A percentile compares a stretch with the other conserved stretches of the same genome.
Conservation (phyloP, 30 jellyfish, hydroid and myxozoan species). For the Morbakka virulenta region DNA sequence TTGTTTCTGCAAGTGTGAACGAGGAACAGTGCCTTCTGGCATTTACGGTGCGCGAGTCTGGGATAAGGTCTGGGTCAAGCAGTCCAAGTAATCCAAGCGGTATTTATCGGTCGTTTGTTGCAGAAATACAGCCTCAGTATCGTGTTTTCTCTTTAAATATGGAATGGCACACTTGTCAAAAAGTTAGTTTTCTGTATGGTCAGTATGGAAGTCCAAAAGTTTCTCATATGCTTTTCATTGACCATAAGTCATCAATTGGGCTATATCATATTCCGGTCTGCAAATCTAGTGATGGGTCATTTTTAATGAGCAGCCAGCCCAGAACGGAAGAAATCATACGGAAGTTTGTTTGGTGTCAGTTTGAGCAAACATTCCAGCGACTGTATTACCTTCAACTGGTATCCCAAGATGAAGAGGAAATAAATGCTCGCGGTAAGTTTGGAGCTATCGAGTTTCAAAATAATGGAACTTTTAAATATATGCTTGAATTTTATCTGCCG, state of each 20-base stretch:
- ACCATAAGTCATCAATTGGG: slow-evolving; percentile 78
- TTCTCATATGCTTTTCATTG: slow-evolving; percentile 52
- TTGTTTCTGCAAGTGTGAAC: slow-evolving; percentile 73
- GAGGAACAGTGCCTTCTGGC: slow-evolving; percentile 56
- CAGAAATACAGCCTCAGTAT: slow-evolving; percentile 80
- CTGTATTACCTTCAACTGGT: slow-evolving; percentile 55
- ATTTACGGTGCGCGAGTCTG: slow-evolving; percentile 59
- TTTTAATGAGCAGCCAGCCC: slow-evolving; percentile 71
- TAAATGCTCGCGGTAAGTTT: slow-evolving; percentile 47
- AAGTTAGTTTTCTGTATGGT: slow-evolving; percentile 67
- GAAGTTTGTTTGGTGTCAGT: slow-evolving; percentile 76
- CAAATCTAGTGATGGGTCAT: slow-evolving; percentile 62
- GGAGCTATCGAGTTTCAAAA: slow-evolving; percentile 61
- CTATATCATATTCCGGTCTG: slow-evolving; percentile 71
- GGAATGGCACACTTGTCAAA: slow-evolving; percentile 83
- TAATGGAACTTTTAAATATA: slow-evolving; percentile 54
- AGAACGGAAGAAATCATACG: slow-evolving; percentile 67
- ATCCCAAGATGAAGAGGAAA: slow-evolving; percentile 76
- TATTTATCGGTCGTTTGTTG: slow-evolving; percentile 66
- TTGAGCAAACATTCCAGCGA: slow-evolving; percentile 68
- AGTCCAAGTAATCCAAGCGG: slow-evolving; percentile 46
- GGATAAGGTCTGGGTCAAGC: not conserved
- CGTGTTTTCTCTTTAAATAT: slow-evolving; percentile 72
- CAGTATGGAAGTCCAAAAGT: not conserved
- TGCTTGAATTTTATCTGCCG: slow-evolving; percentile 61